Evolutionary conservation across 1,140 invertebrate genomes (phyloP).

Genomic region (Apis florea): DNA sequence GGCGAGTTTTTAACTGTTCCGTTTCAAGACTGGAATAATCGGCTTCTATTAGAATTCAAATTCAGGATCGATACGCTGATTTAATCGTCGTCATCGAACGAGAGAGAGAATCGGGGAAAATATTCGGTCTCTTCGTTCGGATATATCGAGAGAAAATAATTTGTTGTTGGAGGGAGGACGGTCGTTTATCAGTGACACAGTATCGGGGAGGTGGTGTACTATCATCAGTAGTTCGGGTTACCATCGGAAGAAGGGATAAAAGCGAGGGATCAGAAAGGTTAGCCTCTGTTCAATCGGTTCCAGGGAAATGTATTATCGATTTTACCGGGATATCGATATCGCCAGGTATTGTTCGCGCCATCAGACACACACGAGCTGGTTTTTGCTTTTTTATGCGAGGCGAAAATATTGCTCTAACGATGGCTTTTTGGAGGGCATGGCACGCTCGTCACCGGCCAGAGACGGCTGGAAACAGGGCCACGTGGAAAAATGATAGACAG

Average conservation of each 20-base stretch:
- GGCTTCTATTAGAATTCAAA: background rate
- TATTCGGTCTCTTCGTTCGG: background rate
- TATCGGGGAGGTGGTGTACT: background rate
- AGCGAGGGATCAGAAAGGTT: background rate
- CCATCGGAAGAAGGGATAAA: constrained; percentile 35
- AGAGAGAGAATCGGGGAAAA: background rate
- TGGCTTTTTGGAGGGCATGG: constrained; percentile 39
- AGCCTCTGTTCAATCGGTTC: background rate
- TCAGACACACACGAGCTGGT: constrained; percentile 6
- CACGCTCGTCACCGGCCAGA: background rate
- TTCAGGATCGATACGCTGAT: background rate
- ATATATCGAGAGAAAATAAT: constrained; percentile 38
- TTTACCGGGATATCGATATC: constrained; percentile 50
- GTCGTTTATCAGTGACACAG: constrained; percentile 31
- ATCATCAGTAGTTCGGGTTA: constrained; percentile 10
- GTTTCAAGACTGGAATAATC: too few relatives aligned
- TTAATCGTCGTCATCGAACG: background rate
- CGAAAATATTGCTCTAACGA: constrained; percentile 67
- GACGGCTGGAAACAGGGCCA: constrained; percentile 14
- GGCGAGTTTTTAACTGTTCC: too few relatives aligned
- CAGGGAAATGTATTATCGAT: constrained; percentile 58
- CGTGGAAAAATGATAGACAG: constrained; percentile 27
- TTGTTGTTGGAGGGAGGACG: constrained; percentile 39
- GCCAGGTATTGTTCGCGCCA: constrained; percentile 28
- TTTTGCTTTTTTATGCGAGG: constrained; percentile 38